Conservation (phyloP, 2,113 vertebrate species). For the Tragulus kanchil region DNA sequence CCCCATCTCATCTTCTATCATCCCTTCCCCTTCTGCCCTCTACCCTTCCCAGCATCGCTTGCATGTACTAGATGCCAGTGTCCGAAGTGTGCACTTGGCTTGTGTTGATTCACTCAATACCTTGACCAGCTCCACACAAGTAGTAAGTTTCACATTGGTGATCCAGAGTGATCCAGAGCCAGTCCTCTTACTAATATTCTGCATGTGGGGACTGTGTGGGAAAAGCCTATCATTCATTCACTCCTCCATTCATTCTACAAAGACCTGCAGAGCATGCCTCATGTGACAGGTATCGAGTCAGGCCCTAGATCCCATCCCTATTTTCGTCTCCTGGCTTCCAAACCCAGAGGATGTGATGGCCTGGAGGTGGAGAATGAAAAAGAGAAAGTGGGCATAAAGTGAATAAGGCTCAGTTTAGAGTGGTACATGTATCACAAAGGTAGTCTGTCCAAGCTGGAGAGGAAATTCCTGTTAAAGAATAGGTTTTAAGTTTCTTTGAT, state of each 20-base stretch:
- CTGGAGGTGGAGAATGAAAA: background rate
- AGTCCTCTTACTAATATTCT: background rate
- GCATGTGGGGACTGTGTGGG: background rate
- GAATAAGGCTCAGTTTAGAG: background rate
- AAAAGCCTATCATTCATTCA: background rate
- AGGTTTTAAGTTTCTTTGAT: no score
- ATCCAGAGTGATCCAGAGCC: background rate
- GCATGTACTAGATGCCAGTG: fast-evolving
- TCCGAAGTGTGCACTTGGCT: background rate
- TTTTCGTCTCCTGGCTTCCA: background rate
- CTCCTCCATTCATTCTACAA: background rate
- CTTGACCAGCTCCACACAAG: background rate
- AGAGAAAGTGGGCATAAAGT: background rate
- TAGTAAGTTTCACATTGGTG: background rate
- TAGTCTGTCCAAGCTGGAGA: background rate
- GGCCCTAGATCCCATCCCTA: background rate
- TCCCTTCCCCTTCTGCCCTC: no score
- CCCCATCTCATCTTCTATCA: no score
- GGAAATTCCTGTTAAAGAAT: background rate
- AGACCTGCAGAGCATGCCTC: background rate
- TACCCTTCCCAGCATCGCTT: no score
- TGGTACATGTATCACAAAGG: background rate
- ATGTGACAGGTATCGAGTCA: fast-evolving
- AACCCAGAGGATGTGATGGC: background rate
- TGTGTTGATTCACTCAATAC: background rate